phyloP scores from a whole-genome alignment of 2,888 invertebrate species.

The Eurytoma adleriae region DNA sequence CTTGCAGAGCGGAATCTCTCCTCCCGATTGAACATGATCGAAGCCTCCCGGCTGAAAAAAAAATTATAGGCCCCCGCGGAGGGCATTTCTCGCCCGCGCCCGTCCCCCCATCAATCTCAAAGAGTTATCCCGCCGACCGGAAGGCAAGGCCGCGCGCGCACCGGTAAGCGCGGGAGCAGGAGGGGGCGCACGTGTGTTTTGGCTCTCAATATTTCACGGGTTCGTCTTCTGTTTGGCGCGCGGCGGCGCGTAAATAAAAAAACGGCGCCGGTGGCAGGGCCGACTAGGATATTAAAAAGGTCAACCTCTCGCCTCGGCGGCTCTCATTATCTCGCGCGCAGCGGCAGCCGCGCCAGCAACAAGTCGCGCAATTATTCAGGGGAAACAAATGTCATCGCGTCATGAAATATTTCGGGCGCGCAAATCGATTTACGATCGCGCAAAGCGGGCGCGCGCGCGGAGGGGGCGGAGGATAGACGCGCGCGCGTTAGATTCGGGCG shows the following conservation, averaged over 20 bases:
- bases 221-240: slow-evolving; percentile 19
- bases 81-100: slow-evolving; percentile 16
- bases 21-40: slow-evolving; percentile 23
- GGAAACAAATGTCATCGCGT: slow-evolving; percentile 46
- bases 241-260: slow-evolving; percentile 29
- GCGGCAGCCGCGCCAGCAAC: slow-evolving; percentile 39
- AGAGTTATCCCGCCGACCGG: slow-evolving; percentile 6
- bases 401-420: slow-evolving; percentile 43
- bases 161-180: background rate
- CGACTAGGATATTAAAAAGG: slow-evolving; percentile 52
- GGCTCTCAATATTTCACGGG: slow-evolving; percentile 48
- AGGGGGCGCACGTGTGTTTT: slow-evolving; percentile 20
- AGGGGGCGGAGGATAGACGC: background rate
- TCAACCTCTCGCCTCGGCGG: slow-evolving; percentile 38
- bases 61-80: slow-evolving; percentile 17
- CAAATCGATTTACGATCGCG: slow-evolving; percentile 61
- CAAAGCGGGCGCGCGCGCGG: slow-evolving; percentile 34
- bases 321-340: slow-evolving; percentile 47
- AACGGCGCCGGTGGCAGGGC: background rate
- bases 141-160: background rate
- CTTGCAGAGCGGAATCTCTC: background rate
- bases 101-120: slow-evolving; percentile 28
- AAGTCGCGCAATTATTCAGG: slow-evolving; percentile 48
- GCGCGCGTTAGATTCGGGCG: slow-evolving; percentile 67
- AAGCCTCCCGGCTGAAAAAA: slow-evolving; percentile 2